Evolutionary conservation across 2,797 vertebrate genomes (phyloP), one percentile per base, ranked within the genome.

Genomic region (Trematomus bernacchii): DNA sequence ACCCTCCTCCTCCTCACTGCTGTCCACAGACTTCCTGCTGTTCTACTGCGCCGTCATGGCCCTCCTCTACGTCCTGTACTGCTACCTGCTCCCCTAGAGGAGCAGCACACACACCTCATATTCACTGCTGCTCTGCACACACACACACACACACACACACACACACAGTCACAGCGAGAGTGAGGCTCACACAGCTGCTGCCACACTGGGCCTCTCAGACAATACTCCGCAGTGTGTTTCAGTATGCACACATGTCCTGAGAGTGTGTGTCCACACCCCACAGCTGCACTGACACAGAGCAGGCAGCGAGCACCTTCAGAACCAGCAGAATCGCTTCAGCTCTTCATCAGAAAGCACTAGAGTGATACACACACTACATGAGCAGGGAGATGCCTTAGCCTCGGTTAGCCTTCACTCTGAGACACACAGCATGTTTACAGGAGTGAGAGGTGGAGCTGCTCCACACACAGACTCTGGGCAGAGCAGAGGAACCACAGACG

Each of bases 41-140:
- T 97, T 98, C 96, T 97, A 97, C 93, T 90, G 92, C 67, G 89
- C 83, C 46, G 83, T 92, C 92, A 97, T 97, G 97, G 89, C 92
- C 83, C 93, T 96, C 87, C 93, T 98, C 80, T 97, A 94, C 92
- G 69, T 93, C 66, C 69, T 95, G 86, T 97, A 96, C 92, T 87
- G 89, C 89, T 91, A 88, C 75, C 90, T 97, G 77, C 88, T 94
- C 42, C 90, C 88, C 80, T 95, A 95, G 86, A 83, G 78, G 58
- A 57, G 30, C 51, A 3, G 2, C 60, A 61, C 61, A 1, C 47
- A 58, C 19, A 44, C 48, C 37, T 46, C 7, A 37, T 43, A 61
- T 13, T 47, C 55, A 55, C 46, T 15, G 15, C 66, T 57, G 70
- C 48, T 68, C 61, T 47, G 0, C 21, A 55, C 30, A 1, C 51